phyloP scores from a whole-genome alignment of 2,797 vertebrate genomes.

The Bovichtus variegatus region DNA sequence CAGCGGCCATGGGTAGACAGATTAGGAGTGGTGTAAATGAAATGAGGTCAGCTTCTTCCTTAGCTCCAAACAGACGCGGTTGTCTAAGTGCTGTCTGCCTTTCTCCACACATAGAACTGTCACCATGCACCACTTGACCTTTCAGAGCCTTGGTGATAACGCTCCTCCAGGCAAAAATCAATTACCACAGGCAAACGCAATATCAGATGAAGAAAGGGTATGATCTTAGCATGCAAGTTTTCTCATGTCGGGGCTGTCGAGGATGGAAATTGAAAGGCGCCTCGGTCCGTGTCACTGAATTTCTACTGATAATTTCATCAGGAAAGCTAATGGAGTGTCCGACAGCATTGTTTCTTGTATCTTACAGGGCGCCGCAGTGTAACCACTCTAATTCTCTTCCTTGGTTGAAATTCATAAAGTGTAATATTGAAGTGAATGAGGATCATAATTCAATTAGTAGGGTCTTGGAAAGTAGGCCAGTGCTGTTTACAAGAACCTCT shows the following conservation, averaged over 20 bases:
- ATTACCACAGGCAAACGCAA: slow-evolving; percentile 60
- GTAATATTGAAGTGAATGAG: slow-evolving; percentile 42
- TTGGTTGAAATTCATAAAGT: slow-evolving; percentile 48
- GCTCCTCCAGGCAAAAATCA: slow-evolving; percentile 76
- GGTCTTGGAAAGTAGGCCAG: slow-evolving; percentile 57
- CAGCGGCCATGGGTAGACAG: slow-evolving; percentile 38
- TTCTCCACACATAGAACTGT: slow-evolving; percentile 59
- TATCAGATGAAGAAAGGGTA: slow-evolving; percentile 61
- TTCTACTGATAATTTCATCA: slow-evolving; percentile 61
- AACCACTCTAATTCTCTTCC: slow-evolving; percentile 48
- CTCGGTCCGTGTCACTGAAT: slow-evolving; percentile 66
- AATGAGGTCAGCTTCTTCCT: slow-evolving; percentile 76
- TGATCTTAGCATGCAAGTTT: slow-evolving; percentile 47
- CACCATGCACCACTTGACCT: slow-evolving; percentile 76
- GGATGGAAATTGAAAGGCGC: slow-evolving; percentile 44
- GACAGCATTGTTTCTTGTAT: slow-evolving; percentile 44
- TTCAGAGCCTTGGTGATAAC: slow-evolving; percentile 58
- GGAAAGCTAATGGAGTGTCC: slow-evolving; percentile 47
- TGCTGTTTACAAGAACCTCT: slow-evolving; percentile 46
- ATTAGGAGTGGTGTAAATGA: slow-evolving; percentile 62
- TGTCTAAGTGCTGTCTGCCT: slow-evolving; percentile 75
- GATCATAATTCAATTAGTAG: slow-evolving; percentile 52
- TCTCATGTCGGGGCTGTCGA: slow-evolving; percentile 29
- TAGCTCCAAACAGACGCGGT: slow-evolving; percentile 60
- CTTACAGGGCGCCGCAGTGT: slow-evolving; percentile 14